Evolutionary conservation across 2,888 invertebrate species (phyloP), one percentile per base, ranked within the genome.

Genomic region (Trachelus tabidus): DNA sequence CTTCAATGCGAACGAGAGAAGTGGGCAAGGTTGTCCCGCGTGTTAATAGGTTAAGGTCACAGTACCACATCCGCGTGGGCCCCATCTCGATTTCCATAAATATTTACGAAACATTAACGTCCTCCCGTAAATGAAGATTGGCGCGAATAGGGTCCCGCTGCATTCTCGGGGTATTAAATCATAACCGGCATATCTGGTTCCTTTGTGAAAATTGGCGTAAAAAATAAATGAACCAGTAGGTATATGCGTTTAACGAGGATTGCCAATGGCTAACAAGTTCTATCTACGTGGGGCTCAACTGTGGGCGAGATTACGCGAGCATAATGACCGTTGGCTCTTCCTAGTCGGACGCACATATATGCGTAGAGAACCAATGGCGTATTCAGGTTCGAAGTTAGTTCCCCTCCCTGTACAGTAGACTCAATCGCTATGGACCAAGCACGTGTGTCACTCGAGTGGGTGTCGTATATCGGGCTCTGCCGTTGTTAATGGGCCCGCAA

Each of bases 31-130:
- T 71, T 34, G 71, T 15, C 71, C 33, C 34, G 82, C 83, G 85
- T 77, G 81, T 82, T 80, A 83, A 85, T 84, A 80, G 87, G 85
- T 85, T 87, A 85, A 86, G 85, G 87, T 86, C 84, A 82, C 76
- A 81, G 80, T 80, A 80, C 82, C 81, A 82, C 84, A 81, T 84
- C 82, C 83, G 81, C 81, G 81, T 82, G 73, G 81, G 81, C 76
- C 81, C 77, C 75, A 77, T 79, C 78, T n/a, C 77, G 77, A 73
- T 85, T 83, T 77, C 75, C 82, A 84, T 85, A 82, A 86, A 83
- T 85, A 84, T 84, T 84, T 81, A 80, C 77, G 81, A 81, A 82
- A 81, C 76, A 75, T 78, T 37, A 35, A 74, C 12, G 74, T 74
- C 35, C 33, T 35, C 56, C 56, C 56, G 56, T 56, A 23, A 56